A percentile compares a stretch with the other conserved stretches of the same genome.
Conservation (phyloP, 2,797 vertebrate species). For the Girardinus metallicus region DNA sequence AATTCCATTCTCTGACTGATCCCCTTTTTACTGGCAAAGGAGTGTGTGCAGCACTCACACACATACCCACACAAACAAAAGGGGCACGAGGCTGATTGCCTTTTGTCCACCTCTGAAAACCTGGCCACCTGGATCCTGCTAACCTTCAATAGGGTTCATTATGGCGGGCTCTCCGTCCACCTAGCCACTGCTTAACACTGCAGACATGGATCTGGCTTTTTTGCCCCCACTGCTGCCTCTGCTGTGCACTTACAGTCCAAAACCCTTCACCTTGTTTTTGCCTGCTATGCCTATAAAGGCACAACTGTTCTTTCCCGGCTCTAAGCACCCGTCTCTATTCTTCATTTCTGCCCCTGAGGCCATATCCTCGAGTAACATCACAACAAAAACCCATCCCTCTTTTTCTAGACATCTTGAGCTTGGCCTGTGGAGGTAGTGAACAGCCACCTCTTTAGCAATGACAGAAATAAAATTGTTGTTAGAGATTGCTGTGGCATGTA, state of each 20-base stretch:
- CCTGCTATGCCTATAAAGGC: constrained; percentile 46
- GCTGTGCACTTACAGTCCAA: constrained; percentile 16
- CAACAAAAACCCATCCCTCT: constrained; percentile 31
- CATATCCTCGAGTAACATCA: constrained; percentile 38
- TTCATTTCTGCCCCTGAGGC: constrained; percentile 44
- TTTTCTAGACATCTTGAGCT: constrained; percentile 39
- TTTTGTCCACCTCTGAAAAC: constrained; percentile 68
- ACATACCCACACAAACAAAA: constrained; percentile 38
- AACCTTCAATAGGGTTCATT: constrained; percentile 74
- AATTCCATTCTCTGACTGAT: constrained; percentile 62
- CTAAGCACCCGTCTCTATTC: constrained; percentile 47
- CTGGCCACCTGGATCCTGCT: constrained; percentile 69
- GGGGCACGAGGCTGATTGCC: constrained; percentile 63
- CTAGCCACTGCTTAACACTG: constrained; percentile 63
- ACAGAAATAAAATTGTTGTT: constrained; percentile 73
- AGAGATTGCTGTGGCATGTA: constrained; percentile 74
- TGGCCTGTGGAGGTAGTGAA: constrained; percentile 50
- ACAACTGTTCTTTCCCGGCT: constrained; percentile 21
- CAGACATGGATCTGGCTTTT: constrained; percentile 44
- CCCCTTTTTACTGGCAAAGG: constrained; percentile 34
- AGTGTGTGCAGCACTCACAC: constrained; percentile 29
- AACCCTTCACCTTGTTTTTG: constrained; percentile 35
- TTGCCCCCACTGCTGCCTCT: constrained; percentile 17
- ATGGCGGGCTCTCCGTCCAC: constrained; percentile 46
- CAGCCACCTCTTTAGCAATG: constrained; percentile 58